phyloP scores from a whole-genome alignment of 2,113 vertebrate species.

The Elanoides forficatus region DNA sequence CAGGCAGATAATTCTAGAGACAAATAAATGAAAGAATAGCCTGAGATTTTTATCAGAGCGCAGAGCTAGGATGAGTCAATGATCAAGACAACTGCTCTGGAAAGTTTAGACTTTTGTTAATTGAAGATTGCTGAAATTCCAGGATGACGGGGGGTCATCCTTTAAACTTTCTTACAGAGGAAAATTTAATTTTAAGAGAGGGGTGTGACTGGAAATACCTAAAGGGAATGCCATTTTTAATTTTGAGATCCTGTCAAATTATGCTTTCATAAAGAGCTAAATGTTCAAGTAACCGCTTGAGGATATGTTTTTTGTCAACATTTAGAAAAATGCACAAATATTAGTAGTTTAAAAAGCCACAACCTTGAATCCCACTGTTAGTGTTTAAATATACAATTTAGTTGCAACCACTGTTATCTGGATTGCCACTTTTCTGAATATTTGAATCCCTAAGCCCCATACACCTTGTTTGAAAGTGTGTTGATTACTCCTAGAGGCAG shows the following conservation, averaged over 20 bases:
- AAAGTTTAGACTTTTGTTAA: neutral
- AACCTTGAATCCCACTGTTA: neutral
- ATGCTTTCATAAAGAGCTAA: neutral
- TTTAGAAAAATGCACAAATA: neutral
- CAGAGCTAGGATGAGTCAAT: neutral
- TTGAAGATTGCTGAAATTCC: constrained; percentile 28
- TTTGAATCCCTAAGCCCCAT: neutral
- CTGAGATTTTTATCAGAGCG: constrained; percentile 24
- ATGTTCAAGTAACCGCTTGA: neutral
- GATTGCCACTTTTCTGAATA: neutral
- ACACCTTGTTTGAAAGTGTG: neutral
- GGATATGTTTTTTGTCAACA: neutral
- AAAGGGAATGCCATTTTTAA: neutral
- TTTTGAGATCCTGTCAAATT: neutral
- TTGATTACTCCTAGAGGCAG: neutral
- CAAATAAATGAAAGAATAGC: constrained; percentile 11
- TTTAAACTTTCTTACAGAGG: neutral
- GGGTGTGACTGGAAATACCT: neutral
- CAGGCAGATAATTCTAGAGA: neutral
- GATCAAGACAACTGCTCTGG: neutral
- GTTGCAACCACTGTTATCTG: neutral
- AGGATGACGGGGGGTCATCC: neutral
- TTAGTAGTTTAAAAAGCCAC: neutral
- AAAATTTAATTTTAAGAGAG: constrained; percentile 2
- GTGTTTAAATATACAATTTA: neutral